phyloP scores from a whole-genome alignment of 2,888 invertebrate genomes.

The Cetonia aurata region DNA sequence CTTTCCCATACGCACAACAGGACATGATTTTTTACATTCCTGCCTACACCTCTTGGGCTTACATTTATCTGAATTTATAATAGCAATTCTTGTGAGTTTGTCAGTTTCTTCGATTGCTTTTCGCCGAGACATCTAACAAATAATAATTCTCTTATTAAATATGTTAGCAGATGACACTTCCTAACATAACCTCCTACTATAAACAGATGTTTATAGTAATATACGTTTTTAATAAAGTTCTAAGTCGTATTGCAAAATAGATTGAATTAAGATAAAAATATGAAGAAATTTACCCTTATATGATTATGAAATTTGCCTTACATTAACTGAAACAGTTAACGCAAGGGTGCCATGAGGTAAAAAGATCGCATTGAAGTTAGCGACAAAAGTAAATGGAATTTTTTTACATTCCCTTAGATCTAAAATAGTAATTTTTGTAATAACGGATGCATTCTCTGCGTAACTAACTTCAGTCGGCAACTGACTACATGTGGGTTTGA shows the following conservation, averaged over 20 bases:
- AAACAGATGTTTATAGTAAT: neutral
- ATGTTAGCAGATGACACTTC: slow-evolving; percentile 26
- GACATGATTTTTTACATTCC: slow-evolving; percentile 98
- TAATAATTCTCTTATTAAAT: neutral
- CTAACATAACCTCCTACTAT: slow-evolving; percentile 29
- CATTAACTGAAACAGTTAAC: slow-evolving; percentile 45
- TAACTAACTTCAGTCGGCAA: no score
- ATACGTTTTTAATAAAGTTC: neutral
- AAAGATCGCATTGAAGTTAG: slow-evolving; percentile 49
- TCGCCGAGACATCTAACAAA: slow-evolving; percentile 74
- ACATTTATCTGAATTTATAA: slow-evolving; percentile 97
- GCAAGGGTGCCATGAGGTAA: slow-evolving; percentile 57
- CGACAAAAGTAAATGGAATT: neutral
- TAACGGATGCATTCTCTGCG: no score
- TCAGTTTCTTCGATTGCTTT: slow-evolving; percentile 88
- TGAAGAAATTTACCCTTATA: slow-evolving; percentile 21
- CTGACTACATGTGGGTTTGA: no score
- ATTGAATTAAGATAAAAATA: slow-evolving; percentile 4
- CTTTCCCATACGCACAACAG: slow-evolving; percentile 99
- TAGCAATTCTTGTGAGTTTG: slow-evolving; percentile 96
- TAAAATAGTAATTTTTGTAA: no score
- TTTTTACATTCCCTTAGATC: no score
- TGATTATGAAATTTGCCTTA: slow-evolving; percentile 15
- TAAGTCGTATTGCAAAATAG: neutral
- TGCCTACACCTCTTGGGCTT: slow-evolving; percentile 99